phyloP scores from a whole-genome alignment of 2,888 invertebrate genomes.

The Camponotus fellah region DNA sequence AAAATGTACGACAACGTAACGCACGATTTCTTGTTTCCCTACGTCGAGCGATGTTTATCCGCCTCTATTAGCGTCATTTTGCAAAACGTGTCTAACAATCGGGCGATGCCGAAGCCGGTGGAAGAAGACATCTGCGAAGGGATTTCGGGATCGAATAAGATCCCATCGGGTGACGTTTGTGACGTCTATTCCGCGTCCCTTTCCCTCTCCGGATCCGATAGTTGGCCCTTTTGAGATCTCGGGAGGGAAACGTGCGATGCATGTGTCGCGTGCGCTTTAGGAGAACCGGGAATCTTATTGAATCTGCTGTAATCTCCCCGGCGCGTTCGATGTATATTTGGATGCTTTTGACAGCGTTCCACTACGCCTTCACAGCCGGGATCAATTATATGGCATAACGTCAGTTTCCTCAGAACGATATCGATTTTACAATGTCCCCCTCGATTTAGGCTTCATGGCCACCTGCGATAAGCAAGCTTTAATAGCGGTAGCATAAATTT shows the following conservation, averaged over 20 bases:
- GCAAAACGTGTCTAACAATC: background rate
- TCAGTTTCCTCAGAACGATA: constrained; percentile 50
- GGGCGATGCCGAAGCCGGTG: background rate
- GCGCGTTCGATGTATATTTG: constrained; percentile 33
- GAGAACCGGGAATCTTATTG: constrained; percentile 40
- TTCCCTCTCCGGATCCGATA: constrained; percentile 18
- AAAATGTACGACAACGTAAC: background rate
- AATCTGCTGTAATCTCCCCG: constrained; percentile 44
- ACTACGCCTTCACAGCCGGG: constrained; percentile 8
- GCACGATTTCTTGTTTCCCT: background rate
- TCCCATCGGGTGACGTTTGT: constrained; percentile 37
- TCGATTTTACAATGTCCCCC: constrained; percentile 37
- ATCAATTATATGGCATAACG: constrained; percentile 34
- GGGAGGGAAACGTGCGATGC: constrained; percentile 30
- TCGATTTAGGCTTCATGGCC: background rate
- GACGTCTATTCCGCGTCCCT: constrained; percentile 28
- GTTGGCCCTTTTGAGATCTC: constrained; percentile 50
- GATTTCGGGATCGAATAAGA: constrained; percentile 30
- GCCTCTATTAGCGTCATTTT: constrained; percentile 9
- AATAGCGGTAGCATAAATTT: constrained; percentile 15
- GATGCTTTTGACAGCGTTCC: constrained; percentile 49
- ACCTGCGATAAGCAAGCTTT: constrained; percentile 23
- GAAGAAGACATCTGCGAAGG: constrained; percentile 9
- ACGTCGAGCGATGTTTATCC: background rate
- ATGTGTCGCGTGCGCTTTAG: constrained; percentile 37